Percentiles rank a stretch among this genome's conserved stretches.
These are phyloP conservation scores for Trialeurodes vaporariorum DNA, from an alignment of 1,140 invertebrate species.

Conservation along the genomic window DNA sequence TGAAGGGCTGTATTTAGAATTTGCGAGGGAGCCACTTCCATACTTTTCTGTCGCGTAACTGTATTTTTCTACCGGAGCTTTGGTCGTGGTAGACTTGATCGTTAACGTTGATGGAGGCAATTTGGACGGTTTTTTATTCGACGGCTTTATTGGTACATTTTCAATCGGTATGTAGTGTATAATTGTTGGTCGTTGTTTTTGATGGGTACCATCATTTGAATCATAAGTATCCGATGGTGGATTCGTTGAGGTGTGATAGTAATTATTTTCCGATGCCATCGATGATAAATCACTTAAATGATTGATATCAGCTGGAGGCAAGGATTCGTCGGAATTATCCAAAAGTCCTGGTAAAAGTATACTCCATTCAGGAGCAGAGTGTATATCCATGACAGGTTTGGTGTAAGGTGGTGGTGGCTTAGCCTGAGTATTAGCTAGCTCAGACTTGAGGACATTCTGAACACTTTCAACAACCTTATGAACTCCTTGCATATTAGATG, in stretches of 20 bases:
- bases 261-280: neutral
- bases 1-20: no score
- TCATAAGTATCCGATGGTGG: neutral
- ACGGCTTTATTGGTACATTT: constrained; percentile 1
- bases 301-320: constrained; percentile 9
- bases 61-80: neutral
- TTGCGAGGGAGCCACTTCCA: no score
- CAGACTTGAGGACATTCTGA: constrained; percentile 64
- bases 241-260: neutral
- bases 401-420: constrained; percentile 42
- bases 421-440: constrained; percentile 52
- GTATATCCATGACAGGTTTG: constrained; percentile 43
- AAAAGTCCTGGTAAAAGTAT: constrained; percentile 50
- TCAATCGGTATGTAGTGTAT: constrained; percentile 12
- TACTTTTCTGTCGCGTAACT: no score
- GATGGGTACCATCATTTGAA: neutral
- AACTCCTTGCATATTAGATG: constrained; percentile 45
- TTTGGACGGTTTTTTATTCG: constrained; percentile 5
- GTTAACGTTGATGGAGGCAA: neutral
- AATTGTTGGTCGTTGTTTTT: neutral
- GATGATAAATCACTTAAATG: constrained; percentile 5
- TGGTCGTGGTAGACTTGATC: neutral
- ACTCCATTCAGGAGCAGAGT: constrained; percentile 63
- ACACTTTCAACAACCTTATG: constrained; percentile 67
- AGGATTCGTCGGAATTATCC: constrained; percentile 14